These are phyloP conservation scores for Euglossa dilemma DNA, from an alignment of 1,140 invertebrate species.

Conservation along the genomic window DNA sequence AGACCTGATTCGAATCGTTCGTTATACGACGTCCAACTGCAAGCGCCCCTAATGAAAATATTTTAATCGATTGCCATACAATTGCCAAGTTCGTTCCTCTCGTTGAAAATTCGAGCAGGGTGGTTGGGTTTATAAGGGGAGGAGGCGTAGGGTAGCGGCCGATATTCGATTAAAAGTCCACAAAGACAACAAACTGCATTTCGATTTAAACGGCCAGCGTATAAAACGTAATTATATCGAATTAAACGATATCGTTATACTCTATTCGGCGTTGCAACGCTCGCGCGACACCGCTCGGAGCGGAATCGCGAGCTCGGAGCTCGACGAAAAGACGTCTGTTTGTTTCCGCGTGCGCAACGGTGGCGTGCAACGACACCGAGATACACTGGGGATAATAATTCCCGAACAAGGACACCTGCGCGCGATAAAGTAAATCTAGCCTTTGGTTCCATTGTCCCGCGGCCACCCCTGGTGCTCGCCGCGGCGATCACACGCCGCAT, in stretches of 20 bases:
- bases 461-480: slow-evolving; percentile 28
- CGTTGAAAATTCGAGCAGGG: slow-evolving; percentile 34
- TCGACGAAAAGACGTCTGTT: slow-evolving; percentile 36
- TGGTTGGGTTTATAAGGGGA: slow-evolving; percentile 30
- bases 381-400: slow-evolving; percentile 60
- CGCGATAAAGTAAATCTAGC: slow-evolving; percentile 71
- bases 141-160: neutral
- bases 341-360: slow-evolving; percentile 50
- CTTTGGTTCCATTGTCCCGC: slow-evolving; percentile 64
- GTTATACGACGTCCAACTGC: slow-evolving; percentile 55
- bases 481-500: slow-evolving; percentile 62
- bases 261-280: neutral
- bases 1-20: slow-evolving; percentile 72
- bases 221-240: slow-evolving; percentile 26
- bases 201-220: slow-evolving; percentile 47
- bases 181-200: slow-evolving; percentile 47
- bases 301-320: neutral
- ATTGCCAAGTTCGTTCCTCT: slow-evolving; percentile 33
- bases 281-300: too few relatives aligned
- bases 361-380: slow-evolving; percentile 44
- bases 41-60: slow-evolving; percentile 59
- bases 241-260: slow-evolving; percentile 31
- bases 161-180: slow-evolving; percentile 44
- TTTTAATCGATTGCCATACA: slow-evolving; percentile 66
- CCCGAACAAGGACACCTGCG: slow-evolving; percentile 65